Base-by-base conservation (phyloP, 2,113 vertebrate species). In the Struthidea cinerea region DNA sequence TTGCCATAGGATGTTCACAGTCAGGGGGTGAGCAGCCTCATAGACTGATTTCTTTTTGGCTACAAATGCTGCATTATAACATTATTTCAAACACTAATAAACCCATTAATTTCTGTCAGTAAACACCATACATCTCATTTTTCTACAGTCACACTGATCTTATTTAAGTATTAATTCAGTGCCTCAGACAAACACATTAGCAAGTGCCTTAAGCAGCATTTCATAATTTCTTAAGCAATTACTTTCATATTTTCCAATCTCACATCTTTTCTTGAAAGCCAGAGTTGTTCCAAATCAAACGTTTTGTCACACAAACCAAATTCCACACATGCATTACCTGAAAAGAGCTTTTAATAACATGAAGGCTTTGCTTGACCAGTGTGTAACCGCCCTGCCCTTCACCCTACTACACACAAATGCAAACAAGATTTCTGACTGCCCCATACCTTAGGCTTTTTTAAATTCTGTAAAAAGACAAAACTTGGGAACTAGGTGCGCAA, bases 201-300 rank as follows among this genome's bases (percentile, higher is more conserved):
- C 39, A 57, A 96, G 91, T 87, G 93, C 97, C 95, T 94, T 94
- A 88, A 96, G 94, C 19, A 89, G 88, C 18, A 21, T 94, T 97
- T 95, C 78, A 94, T 97, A 91, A 97, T 96, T 97, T 96, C 94
- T 87, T 78, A 87, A 49, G 94, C 82, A 95, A 97, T 96, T 96
- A 86, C 70, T 96, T 96, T 93, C 68, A n/a, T 49, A 91, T 96
- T 95, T 97, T 96, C 97, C 93, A 91, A 87, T 57, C 87, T 86
- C 78, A 68, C 75, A 60, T 69, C 83, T 89, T 63, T 80, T 95
- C 68, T 68, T 87, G 78, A 80, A 94, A 85, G 79, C 23, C 76
- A 79, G 35, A 79, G 77, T 61, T 47, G 60, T 46, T 96, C 95
- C 94, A 95, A 93, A 73, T 53, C 95, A 86, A 95, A 94, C 71